Percentiles rank a stretch among this genome's conserved stretches.
These are phyloP conservation scores for Microctenopoma steveboyesi DNA, from an alignment of 2,797 vertebrate species.

Conservation along the genomic window DNA sequence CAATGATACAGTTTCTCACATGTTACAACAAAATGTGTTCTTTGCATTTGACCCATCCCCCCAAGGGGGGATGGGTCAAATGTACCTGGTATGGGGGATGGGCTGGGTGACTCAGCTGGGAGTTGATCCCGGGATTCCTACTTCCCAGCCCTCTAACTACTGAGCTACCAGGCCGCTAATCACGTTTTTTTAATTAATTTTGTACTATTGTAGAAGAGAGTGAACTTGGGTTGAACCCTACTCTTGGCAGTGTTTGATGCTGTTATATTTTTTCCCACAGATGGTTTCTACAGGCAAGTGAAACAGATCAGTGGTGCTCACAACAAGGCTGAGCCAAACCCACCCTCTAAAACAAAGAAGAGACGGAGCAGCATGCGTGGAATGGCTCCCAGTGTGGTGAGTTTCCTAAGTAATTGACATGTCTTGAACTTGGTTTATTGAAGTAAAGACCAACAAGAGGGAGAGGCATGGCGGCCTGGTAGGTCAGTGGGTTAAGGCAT, in stretches of 20 bases:
- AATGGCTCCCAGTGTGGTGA: constrained; percentile 93
- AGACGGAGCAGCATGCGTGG: constrained; percentile 83
- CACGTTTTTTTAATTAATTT: not conserved
- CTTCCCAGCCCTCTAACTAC: too few species aligned
- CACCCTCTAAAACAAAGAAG: constrained; percentile 87
- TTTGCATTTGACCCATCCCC: too few species aligned
- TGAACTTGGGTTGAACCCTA: not conserved
- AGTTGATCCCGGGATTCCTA: too few species aligned
- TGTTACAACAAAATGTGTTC: too few species aligned
- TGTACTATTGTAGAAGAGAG: not conserved
- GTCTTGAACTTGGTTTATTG: not conserved
- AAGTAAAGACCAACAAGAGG: not conserved
- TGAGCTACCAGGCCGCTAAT: too few species aligned
- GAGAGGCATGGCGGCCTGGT: not conserved
- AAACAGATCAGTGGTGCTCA: constrained; percentile 97
- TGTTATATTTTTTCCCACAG: constrained; percentile 70
- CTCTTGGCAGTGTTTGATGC: not conserved
- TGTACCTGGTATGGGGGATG: too few species aligned
- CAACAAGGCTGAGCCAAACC: constrained; percentile 87
- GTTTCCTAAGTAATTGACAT: constrained; percentile 21
- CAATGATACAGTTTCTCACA: too few species aligned
- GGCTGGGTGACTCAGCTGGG: too few species aligned
- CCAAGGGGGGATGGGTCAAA: too few species aligned
- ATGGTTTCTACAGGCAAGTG: constrained; percentile 94
- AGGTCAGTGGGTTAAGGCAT: too few species aligned